phyloP scores from a whole-genome alignment of 2,888 invertebrate genomes.

The Stictocephala bisonia region DNA sequence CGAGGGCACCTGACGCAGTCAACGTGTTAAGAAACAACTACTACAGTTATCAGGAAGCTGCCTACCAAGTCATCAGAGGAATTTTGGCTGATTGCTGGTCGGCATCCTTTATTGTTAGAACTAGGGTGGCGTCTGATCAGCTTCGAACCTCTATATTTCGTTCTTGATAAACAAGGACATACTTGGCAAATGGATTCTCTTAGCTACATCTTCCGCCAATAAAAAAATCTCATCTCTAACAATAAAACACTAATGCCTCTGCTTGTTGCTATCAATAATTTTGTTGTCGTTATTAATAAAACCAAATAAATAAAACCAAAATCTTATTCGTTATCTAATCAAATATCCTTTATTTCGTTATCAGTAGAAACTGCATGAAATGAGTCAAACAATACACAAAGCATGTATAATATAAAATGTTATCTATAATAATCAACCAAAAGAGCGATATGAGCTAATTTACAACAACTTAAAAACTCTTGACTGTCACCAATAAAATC shows the following conservation, averaged over 20 bases:
- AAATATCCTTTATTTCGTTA: too few species aligned
- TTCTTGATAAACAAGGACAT: constrained; percentile 54
- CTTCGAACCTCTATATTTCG: constrained; percentile 52
- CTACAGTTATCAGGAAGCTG: constrained; percentile 72
- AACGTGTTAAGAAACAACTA: too few species aligned
- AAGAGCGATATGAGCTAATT: too few species aligned
- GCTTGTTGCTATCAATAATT: constrained; percentile 74
- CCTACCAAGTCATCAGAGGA: constrained; percentile 68
- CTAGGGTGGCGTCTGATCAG: constrained; percentile 70
- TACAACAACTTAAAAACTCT: too few species aligned
- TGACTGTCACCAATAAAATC: too few species aligned
- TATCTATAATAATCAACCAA: too few species aligned
- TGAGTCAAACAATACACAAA: too few species aligned
- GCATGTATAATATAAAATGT: too few species aligned
- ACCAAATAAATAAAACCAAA: constrained; percentile 73
- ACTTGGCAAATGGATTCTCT: constrained; percentile 59
- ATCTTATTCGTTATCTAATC: too few species aligned
- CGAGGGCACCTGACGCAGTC: too few species aligned
- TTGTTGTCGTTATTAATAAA: constrained; percentile 65
- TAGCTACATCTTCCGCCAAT: constrained; percentile 55
- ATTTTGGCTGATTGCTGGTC: constrained; percentile 72
- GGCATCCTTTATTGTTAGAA: constrained; percentile 75
- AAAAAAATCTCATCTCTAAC: not conserved
- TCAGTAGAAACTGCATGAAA: too few species aligned
- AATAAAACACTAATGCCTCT: constrained; percentile 69